Conservation (phyloP, 2,113 vertebrate genomes). For the Trinectes maculatus region DNA sequence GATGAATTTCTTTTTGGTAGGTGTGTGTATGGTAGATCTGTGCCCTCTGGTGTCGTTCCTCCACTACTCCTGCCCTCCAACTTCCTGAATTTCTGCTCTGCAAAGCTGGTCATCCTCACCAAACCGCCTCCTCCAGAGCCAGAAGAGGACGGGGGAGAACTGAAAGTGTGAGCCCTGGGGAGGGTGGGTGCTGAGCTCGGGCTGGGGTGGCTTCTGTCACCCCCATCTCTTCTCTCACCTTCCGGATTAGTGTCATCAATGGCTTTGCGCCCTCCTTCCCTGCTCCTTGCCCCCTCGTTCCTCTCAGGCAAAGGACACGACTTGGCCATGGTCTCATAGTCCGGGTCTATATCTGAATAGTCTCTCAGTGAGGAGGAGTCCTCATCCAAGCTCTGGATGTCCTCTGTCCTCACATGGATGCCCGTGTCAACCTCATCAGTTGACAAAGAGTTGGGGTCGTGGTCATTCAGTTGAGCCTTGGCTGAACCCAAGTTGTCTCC, state of each 20-base stretch:
- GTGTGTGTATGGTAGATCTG: conserved; percentile 87
- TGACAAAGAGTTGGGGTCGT: conserved; percentile 85
- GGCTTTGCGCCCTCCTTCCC: conserved; percentile 34
- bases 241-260: conserved; percentile 27
- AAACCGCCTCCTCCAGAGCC: conserved; percentile 86
- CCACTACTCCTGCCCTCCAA: conserved; percentile 92
- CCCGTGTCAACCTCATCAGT: conserved; percentile 97
- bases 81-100: conserved; percentile 96
- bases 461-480: conserved; percentile 81
- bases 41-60: conserved; percentile 94
- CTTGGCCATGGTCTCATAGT: conserved; percentile 84
- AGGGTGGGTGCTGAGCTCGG: conserved; percentile 87
- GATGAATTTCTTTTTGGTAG: conserved; percentile 82
- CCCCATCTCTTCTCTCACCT: conserved; percentile 41
- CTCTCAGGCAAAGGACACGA: conserved; percentile 75
- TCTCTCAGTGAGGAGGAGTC: conserved; percentile 95
- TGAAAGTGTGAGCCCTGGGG: conserved; percentile 88
- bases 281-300: no score
- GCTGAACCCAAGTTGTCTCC: conserved; percentile 71
- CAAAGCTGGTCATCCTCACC: conserved; percentile 97
- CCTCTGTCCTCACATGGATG: conserved; percentile 95
- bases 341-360: conserved; percentile 95
- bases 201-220: conserved; percentile 84
- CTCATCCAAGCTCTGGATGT: conserved; percentile 96
- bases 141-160: conserved; percentile 90